A percentile compares a stretch with the other conserved stretches of the same genome.
These are phyloP conservation scores for Melanophora roralis DNA, from an alignment of 2,888 invertebrate species.

Conservation along the genomic window DNA sequence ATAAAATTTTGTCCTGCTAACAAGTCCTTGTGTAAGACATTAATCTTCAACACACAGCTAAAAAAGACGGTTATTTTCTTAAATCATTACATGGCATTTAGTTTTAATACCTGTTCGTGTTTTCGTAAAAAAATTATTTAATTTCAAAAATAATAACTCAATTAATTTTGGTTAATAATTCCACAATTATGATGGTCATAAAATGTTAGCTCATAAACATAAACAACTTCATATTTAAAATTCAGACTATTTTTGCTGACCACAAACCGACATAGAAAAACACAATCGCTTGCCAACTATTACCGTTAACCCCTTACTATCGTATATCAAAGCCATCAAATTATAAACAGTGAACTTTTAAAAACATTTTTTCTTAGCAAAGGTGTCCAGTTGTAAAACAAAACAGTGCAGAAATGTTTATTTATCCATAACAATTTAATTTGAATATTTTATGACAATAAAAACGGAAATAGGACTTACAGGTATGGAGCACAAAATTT, in stretches of 20 bases:
- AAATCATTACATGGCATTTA: conserved; percentile 11
- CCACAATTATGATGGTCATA: conserved; percentile 5
- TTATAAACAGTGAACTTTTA: conserved; percentile 18
- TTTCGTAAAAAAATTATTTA: conserved; percentile 4
- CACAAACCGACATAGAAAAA: not conserved
- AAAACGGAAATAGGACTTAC: no score
- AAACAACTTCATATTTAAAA: conserved; percentile 12
- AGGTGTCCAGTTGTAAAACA: conserved; percentile 50
- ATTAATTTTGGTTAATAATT: not conserved
- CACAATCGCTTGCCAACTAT: not conserved
- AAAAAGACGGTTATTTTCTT: not conserved
- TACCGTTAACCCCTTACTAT: no score
- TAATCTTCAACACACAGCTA: not conserved
- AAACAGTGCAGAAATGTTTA: conserved; percentile 5
- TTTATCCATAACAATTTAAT: conserved; percentile 42
- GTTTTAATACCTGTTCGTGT: not conserved
- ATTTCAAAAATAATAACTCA: no score
- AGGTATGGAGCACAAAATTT: no score
- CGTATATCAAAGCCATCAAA: not conserved
- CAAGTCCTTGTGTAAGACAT: no score
- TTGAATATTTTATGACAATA: conserved; percentile 27
- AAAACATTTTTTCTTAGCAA: conserved; percentile 35
- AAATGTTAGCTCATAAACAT: conserved; percentile 14
- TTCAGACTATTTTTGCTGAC: not conserved
- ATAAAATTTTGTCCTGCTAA: no score